Evolutionary conservation across 2,888 invertebrate species (phyloP).

Genomic region (Drosophila antonietae): DNA sequence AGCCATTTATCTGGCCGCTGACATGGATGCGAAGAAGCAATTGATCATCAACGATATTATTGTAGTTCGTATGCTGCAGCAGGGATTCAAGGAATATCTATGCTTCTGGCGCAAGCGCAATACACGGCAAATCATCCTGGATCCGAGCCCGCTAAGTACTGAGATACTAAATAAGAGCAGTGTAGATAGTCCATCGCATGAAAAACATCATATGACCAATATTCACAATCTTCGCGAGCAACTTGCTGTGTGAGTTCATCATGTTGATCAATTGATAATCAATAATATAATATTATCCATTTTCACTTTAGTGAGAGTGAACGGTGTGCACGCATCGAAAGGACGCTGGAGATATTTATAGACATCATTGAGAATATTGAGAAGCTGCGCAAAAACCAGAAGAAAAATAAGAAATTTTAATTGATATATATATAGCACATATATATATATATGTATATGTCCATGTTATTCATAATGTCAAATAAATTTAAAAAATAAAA

Average conservation of each 20-base stretch:
- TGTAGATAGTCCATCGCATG: background rate
- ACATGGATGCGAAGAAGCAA: slow-evolving; percentile 9
- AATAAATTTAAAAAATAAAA: no score
- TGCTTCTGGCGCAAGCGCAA: background rate
- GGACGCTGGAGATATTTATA: slow-evolving; percentile 7
- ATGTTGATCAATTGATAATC: background rate
- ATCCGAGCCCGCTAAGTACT: fast-evolving
- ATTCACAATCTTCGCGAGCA: slow-evolving; percentile 13
- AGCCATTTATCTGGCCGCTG: slow-evolving; percentile 27
- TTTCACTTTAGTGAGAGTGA: slow-evolving; percentile 3
- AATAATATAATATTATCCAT: no score
- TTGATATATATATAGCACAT: background rate
- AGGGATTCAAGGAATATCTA: slow-evolving; percentile 8
- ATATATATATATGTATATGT: no score
- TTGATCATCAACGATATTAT: slow-evolving; percentile 9
- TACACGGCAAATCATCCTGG: background rate
- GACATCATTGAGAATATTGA: slow-evolving; percentile 15
- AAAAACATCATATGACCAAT: background rate
- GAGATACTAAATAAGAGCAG: background rate
- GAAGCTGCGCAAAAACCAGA: background rate
- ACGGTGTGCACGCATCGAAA: slow-evolving; percentile 14
- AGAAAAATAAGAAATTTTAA: background rate
- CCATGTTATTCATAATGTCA: no score
- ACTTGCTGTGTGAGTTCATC: slow-evolving; percentile 19
- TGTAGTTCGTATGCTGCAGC: slow-evolving; percentile 11